A percentile compares a stretch with the other conserved stretches of the same genome.
These are phyloP conservation scores for Cyprinella venusta DNA, from an alignment of 2,797 vertebrate species.

Conservation along the genomic window DNA sequence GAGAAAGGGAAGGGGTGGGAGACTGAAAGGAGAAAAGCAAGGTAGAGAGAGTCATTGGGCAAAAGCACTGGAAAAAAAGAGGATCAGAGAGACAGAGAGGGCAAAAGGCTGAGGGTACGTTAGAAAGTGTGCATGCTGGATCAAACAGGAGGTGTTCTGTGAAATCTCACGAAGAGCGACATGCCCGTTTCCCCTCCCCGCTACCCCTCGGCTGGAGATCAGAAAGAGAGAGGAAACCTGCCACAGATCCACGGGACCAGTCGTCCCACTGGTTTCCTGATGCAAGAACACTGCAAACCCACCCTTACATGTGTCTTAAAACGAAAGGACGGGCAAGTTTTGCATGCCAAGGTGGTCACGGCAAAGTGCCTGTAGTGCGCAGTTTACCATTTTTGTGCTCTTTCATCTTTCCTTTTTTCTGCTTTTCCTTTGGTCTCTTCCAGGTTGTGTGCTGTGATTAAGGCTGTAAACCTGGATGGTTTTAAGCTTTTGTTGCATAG, in stretches of 20 bases:
- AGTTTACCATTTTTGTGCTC: constrained; percentile 43
- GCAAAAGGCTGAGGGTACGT: constrained; percentile 64
- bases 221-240: constrained; percentile 81
- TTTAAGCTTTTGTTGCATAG: constrained; percentile 42
- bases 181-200: constrained; percentile 56
- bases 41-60: constrained; percentile 20
- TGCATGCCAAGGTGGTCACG: constrained; percentile 27
- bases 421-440: constrained; percentile 25
- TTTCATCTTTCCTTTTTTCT: constrained; percentile 36
- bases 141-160: constrained; percentile 81
- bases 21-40: constrained; percentile 1
- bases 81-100: constrained; percentile 61
- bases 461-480: constrained; percentile 39
- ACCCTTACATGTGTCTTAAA: constrained; percentile 31
- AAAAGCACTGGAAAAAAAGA: constrained; percentile 49
- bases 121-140: constrained; percentile 76
- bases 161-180: constrained; percentile 82
- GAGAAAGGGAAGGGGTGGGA: background rate
- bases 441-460: constrained; percentile 41
- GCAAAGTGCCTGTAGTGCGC: constrained; percentile 9
- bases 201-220: constrained; percentile 81
- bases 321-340: constrained; percentile 22
- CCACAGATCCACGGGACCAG: constrained; percentile 74
- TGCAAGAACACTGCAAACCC: constrained; percentile 83
- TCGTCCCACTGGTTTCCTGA: constrained; percentile 81